These are phyloP conservation scores for Sylvia atricapilla DNA, from an alignment of 2,113 vertebrate species.

Conservation along the genomic window DNA sequence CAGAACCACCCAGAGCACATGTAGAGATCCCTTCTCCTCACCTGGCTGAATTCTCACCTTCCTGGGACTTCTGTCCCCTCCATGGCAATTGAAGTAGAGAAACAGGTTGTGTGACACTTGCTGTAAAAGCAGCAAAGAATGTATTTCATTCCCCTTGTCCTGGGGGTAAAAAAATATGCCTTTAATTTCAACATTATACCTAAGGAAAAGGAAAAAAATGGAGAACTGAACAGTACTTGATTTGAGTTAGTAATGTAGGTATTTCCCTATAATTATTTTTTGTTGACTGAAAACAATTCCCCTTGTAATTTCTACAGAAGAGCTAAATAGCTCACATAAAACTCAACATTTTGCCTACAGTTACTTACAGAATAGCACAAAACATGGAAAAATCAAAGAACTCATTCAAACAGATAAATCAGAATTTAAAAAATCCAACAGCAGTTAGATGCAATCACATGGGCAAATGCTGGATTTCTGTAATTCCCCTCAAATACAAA, in stretches of 20 bases:
- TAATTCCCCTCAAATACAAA: not conserved
- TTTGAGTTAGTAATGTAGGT: not conserved
- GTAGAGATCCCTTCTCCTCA: constrained; percentile 31
- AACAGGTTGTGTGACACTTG: not conserved
- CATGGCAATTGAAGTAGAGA: not conserved
- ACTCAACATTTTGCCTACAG: not conserved
- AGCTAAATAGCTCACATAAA: not conserved
- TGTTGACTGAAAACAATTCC: not conserved
- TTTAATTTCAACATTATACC: not conserved
- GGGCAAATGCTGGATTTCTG: not conserved
- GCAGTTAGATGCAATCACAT: not conserved
- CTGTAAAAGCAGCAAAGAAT: constrained; percentile 2
- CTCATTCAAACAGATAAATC: not conserved
- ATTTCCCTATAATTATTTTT: not conserved
- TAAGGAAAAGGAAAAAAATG: not conserved
- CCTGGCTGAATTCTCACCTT: not conserved
- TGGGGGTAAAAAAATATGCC: not conserved
- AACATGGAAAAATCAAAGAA: not conserved
- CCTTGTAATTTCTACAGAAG: not conserved
- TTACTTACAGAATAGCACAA: not conserved
- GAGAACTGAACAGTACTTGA: not conserved
- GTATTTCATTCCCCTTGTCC: not conserved
- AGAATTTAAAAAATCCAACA: not conserved
- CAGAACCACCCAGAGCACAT: constrained; percentile 85
- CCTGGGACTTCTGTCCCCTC: not conserved